Evolutionary conservation across 2,888 invertebrate genomes (phyloP).

Genomic region (Chrysolina americana): DNA sequence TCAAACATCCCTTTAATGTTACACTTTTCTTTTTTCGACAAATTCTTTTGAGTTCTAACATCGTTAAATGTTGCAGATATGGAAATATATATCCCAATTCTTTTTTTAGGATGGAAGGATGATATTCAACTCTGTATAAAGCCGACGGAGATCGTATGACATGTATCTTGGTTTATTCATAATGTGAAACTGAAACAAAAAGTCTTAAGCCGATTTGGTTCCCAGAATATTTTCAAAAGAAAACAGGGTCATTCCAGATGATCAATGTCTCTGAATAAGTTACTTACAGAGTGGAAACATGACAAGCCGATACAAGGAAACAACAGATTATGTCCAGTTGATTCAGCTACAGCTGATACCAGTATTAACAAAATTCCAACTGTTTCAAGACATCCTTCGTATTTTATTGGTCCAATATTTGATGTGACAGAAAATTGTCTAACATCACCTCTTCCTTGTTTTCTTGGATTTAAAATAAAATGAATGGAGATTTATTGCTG

Average conservation of each 20-base stretch:
- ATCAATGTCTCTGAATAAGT: background rate
- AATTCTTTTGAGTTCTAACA: conserved; percentile 29
- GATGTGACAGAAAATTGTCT: too few relatives aligned
- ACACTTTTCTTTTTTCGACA: conserved; percentile 32
- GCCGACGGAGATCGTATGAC: conserved; percentile 30
- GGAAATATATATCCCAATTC: conserved; percentile 33
- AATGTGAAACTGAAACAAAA: conserved; percentile 20
- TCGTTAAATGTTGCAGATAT: conserved; percentile 41
- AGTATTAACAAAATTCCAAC: background rate
- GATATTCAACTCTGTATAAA: conserved; percentile 31
- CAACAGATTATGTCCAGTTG: background rate
- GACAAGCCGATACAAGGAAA: background rate
- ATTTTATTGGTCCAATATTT: too few relatives aligned
- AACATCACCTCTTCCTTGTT: too few relatives aligned
- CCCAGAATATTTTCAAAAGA: background rate
- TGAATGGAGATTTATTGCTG: too few relatives aligned
- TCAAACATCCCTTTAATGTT: conserved; percentile 49
- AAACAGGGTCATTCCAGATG: background rate
- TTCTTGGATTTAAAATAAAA: too few relatives aligned
- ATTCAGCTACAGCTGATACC: background rate
- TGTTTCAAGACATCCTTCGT: background rate
- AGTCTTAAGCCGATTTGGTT: conserved; percentile 20
- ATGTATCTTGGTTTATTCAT: background rate
- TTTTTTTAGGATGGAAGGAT: conserved; percentile 27
- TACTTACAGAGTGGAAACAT: background rate